Percentiles rank a stretch among this genome's conserved stretches.
These are phyloP conservation scores for Orthonevra nobilis DNA, from an alignment of 2,888 invertebrate species.

Conservation along the genomic window DNA sequence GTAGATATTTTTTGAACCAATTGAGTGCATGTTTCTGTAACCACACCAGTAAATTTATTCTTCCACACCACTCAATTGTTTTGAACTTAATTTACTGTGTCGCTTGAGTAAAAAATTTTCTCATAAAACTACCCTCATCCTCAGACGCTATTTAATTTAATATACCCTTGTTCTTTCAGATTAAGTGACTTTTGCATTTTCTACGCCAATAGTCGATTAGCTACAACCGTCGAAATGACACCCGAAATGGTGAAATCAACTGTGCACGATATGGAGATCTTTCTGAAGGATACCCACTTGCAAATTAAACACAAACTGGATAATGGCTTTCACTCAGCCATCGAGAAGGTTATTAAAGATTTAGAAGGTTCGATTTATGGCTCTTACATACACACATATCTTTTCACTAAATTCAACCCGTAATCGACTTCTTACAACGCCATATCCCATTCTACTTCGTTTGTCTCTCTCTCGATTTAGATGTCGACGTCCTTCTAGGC, in stretches of 20 bases:
- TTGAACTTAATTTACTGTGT: slow-evolving; percentile 36
- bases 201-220: slow-evolving; percentile 84
- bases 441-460: slow-evolving; percentile 12
- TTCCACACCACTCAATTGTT: slow-evolving; percentile 3
- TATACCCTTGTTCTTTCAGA: slow-evolving; percentile 79
- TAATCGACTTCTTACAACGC: slow-evolving; percentile 27
- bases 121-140: neutral
- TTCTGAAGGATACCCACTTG: slow-evolving; percentile 84
- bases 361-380: slow-evolving; percentile 82
- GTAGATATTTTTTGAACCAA: too few relatives aligned
- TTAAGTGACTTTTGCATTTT: slow-evolving; percentile 83
- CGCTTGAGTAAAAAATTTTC: neutral
- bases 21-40: too few relatives aligned
- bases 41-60: too few relatives aligned
- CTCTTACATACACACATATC: slow-evolving; percentile 46
- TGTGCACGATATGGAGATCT: slow-evolving; percentile 83
- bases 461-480: slow-evolving; percentile 78
- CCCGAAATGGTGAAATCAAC: slow-evolving; percentile 82
- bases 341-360: slow-evolving; percentile 83
- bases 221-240: slow-evolving; percentile 82
- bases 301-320: slow-evolving; percentile 83
- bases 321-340: slow-evolving; percentile 83
- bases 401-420: slow-evolving; percentile 33
- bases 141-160: slow-evolving; percentile 12
- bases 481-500: slow-evolving; percentile 87